A percentile compares a stretch with the other conserved stretches of the same genome.
Conservation (phyloP, 2,113 vertebrate genomes). For the Tragelaphus scriptus region DNA sequence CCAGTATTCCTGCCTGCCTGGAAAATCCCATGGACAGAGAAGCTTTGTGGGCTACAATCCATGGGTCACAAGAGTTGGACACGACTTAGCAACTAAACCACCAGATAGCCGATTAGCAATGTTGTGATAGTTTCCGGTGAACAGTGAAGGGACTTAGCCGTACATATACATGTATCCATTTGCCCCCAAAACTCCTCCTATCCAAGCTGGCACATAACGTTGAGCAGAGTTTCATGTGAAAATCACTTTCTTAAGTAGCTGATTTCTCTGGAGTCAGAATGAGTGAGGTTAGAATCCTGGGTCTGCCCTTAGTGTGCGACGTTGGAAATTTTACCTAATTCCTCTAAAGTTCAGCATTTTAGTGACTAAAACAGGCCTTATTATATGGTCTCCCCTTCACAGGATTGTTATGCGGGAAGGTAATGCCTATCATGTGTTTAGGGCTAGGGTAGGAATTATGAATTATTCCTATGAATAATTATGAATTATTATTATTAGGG, state of each 20-base stretch:
- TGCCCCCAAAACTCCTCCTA: background rate
- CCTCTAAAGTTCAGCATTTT: background rate
- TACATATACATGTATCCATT: background rate
- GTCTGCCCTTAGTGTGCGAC: background rate
- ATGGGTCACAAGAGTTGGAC: background rate
- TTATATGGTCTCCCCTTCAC: background rate
- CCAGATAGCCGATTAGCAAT: background rate
- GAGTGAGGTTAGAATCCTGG: background rate
- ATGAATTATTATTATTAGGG: background rate
- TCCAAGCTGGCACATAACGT: background rate
- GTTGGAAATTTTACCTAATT: background rate
- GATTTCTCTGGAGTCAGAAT: background rate
- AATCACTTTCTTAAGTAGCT: background rate
- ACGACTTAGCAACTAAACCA: rapidly evolving
- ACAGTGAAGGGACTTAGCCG: background rate
- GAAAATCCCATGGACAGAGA: background rate
- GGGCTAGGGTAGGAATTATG: background rate
- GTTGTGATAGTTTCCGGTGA: background rate
- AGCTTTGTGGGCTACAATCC: background rate
- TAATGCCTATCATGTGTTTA: background rate
- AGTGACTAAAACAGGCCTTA: background rate
- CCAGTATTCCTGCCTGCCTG: background rate
- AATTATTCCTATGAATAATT: background rate
- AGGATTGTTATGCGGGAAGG: background rate
- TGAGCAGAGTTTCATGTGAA: background rate